Base-by-base conservation (phyloP, 2,888 invertebrate species). In the Diarsia mendica region DNA sequence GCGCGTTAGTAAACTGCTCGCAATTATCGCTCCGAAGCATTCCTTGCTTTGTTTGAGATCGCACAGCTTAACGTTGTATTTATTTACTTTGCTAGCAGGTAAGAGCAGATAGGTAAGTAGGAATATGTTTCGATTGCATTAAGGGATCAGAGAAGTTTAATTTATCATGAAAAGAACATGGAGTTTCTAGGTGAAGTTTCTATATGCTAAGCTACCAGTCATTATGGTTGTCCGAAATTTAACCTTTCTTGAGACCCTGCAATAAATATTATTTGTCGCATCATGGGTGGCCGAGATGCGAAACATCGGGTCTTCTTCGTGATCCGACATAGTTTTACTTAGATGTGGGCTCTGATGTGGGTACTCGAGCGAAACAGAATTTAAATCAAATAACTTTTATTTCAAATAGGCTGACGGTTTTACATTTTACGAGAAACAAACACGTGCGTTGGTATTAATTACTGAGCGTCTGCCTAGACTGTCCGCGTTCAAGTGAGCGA, bases 1-100 rank as follows among this genome's bases (percentile, higher is more conserved):
- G 74, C 70, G 76, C 82, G 82, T 86, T 85, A 76, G 87, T 88
- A 86, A 88, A 89, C 90, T 87, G 87, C 80, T 88, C 73, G 87
- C 87, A 91, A 92, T 92, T 91, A 92, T 89, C 81, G 83, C 83
- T 86, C 80, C 75, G 75, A 74, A 81, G 74, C 72, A 78, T 80
- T 79, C 33, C 13, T 49, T 49, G 80, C 33, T 76, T 23, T 81
- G 76, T 55, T 65, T 65, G 33, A 51, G 51, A 75, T 51, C 55
- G 28, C 20, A 74, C 44, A 15, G 55, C 49, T 55, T 49, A 72
- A 23, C 20, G 23, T 53, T 79, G 48, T 63, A 49, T 64, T 80
- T 74, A 55, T 44, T 73, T 44, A 64, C 44, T 74, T 33, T 44
- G 20, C 11, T 0, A n/a, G 28, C 11, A 46, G 46, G 51, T 55